A percentile compares a stretch with the other conserved stretches of the same genome.
These are phyloP conservation scores for Pimephales promelas DNA, from an alignment of 2,113 vertebrate species.

Conservation along the genomic window DNA sequence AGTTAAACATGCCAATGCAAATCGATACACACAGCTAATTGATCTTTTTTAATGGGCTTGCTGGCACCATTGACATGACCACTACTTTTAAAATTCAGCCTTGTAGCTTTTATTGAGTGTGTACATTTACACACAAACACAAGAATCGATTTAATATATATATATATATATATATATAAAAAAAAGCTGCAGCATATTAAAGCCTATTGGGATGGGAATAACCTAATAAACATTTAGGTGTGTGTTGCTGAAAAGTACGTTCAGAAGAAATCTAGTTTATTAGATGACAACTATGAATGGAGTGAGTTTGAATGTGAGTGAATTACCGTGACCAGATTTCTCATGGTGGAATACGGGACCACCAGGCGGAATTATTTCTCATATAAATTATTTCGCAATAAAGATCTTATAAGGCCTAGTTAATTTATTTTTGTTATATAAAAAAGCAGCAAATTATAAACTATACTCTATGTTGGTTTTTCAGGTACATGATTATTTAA, in stretches of 20 bases:
- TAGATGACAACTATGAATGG: too few species aligned
- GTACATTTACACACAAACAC: neutral
- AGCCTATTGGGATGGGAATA: neutral
- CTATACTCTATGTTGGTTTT: too few species aligned
- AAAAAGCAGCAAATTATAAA: too few species aligned
- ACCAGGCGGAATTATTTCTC: too few species aligned
- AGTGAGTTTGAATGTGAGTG: too few species aligned
- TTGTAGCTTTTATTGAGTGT: neutral
- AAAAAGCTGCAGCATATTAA: neutral
- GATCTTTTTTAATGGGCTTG: slow-evolving; percentile 35
- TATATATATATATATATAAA: too few species aligned
- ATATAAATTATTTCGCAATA: too few species aligned
- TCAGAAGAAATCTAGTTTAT: neutral
- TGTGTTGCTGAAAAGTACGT: neutral
- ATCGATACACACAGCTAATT: slow-evolving; percentile 19
- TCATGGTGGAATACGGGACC: too few species aligned
- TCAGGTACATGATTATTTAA: too few species aligned
- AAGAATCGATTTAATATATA: neutral
- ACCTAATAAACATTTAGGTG: slow-evolving; percentile 2
- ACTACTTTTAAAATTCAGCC: neutral
- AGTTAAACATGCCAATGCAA: neutral
- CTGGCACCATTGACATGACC: neutral
- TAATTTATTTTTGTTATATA: too few species aligned
- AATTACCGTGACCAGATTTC: too few species aligned
- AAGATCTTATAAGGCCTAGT: too few species aligned